Percentiles rank a stretch among this genome's conserved stretches.
Evolutionary conservation across 2,113 vertebrate species (phyloP).

Genomic region (Nesospiza acunhae): DNA sequence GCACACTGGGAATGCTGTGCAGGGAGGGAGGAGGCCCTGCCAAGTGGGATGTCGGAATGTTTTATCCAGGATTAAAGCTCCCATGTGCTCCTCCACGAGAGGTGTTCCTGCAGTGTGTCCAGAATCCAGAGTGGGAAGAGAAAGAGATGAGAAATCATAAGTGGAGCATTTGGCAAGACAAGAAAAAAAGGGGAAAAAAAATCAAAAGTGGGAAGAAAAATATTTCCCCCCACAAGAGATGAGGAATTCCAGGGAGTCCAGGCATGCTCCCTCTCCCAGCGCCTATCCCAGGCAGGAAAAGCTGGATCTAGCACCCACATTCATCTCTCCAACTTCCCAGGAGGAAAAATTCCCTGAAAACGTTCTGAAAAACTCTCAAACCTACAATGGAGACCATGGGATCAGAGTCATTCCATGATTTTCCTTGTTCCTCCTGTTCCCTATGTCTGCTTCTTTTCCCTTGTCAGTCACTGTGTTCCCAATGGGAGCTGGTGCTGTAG

Average conservation of each 20-base stretch:
- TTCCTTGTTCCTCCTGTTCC: neutral
- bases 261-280: neutral
- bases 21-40: accelerated
- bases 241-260: neutral
- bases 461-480: neutral
- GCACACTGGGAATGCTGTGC: neutral
- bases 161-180: neutral
- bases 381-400: neutral
- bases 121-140: accelerated
- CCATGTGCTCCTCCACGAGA: accelerated
- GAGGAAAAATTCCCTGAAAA: neutral
- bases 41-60: neutral
- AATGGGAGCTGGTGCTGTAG: neutral
- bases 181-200: neutral
- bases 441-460: neutral
- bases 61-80: neutral
- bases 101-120: accelerated
- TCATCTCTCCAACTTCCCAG: neutral
- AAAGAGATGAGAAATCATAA: neutral
- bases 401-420: neutral
- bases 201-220: neutral
- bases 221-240: neutral
- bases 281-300: neutral
- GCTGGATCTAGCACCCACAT: neutral
- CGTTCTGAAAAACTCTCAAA: neutral